Base-by-base conservation (phyloP, 2,888 invertebrate species). In the Eulithis testata region DNA sequence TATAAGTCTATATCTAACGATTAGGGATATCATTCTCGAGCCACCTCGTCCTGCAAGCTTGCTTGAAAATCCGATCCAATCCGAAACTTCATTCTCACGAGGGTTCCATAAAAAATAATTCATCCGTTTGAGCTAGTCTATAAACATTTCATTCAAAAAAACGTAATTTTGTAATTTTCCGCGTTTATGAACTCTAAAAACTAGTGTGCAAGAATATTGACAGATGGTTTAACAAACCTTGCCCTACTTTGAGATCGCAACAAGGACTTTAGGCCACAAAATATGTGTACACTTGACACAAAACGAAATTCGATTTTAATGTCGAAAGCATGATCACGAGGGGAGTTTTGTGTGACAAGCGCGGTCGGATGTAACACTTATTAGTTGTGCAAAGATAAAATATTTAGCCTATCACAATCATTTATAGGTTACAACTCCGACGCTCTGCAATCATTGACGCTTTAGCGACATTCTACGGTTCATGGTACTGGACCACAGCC, bases 1-100 rank as follows among this genome's bases (percentile, higher is more conserved):
- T 92, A 92, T 91, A 86, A 82, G 79, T 87, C 86, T 91, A 91
- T 87, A 83, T 80, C 88, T 90, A 89, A 83, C 80, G 76, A 81
- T 83, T 81, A 83, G 78, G 80, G 78, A 81, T 82, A 79, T 74
- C 75, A 73, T 71, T 76, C 75, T 71, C 79, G 70, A 76, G 73
- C 73, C 72, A 63, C 74, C 76, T 71, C 75, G 69, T 71, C 75
- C 75, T 77, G 73, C 75, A 75, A 73, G 73, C 76, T 73, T 74
- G 75, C 75, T 76, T 68, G 66, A 74, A 56, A 59, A 73, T 72
- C 72, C 69, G 63, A 71, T 71, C 70, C 56, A 27, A 52, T 68
- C 59, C 58, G 53, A 59, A 62, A 61, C 37, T 21, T 59, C 44
- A 45, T 57, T 56, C 40, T 71, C 72, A 49, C 73, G 65, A 67